Evolutionary conservation across 2,888 invertebrate genomes (phyloP).

Genomic region (Dimorphilus gyrociliatus): DNA sequence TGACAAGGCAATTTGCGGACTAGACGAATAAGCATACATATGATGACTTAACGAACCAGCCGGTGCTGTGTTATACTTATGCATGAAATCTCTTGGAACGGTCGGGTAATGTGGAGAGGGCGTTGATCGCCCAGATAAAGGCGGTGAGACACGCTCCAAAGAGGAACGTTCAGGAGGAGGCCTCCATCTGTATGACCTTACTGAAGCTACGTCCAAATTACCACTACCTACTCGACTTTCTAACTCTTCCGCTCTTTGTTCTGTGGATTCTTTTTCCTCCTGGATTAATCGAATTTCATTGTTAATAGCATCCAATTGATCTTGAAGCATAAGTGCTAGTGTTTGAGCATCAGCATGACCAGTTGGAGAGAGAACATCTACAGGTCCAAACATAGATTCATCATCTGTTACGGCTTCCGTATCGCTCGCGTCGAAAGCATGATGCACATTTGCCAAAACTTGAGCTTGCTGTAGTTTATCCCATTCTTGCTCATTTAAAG

Average conservation of each 20-base stretch:
- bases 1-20: constrained; percentile 34
- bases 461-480: constrained; percentile 73
- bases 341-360: constrained; percentile 80
- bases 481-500: constrained; percentile 59
- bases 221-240: constrained; percentile 61
- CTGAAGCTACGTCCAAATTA: constrained; percentile 59
- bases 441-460: constrained; percentile 74
- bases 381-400: constrained; percentile 58
- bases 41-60: constrained; percentile 78
- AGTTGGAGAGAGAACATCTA: constrained; percentile 45
- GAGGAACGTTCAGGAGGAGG: constrained; percentile 23
- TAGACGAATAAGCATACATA: constrained; percentile 50
- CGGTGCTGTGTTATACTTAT: constrained; percentile 91
- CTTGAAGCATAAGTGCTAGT: constrained; percentile 92
- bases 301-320: constrained; percentile 97
- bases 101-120: too few species aligned
- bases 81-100: constrained; percentile 44
- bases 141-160: constrained; percentile 46
- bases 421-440: constrained; percentile 67
- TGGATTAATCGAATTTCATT: constrained; percentile 79
- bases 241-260: constrained; percentile 87
- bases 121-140: constrained; percentile 70
- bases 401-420: constrained; percentile 46
- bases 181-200: constrained; percentile 66
- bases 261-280: constrained; percentile 70